Conservation (phyloP, 2,888 invertebrate genomes). For the Limnephilus marmoratus region DNA sequence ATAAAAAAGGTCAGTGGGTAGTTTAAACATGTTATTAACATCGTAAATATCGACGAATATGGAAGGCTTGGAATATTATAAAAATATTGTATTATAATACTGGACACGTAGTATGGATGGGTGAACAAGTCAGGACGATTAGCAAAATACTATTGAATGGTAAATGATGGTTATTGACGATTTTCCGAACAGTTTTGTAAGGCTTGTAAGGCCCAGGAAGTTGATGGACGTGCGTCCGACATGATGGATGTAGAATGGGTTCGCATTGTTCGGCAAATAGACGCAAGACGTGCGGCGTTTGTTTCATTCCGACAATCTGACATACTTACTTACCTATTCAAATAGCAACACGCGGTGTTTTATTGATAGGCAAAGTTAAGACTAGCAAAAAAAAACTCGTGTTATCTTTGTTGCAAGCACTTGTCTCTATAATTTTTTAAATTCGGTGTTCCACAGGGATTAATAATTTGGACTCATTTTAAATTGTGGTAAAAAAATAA, state of each 20-base stretch:
- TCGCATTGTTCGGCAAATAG: neutral
- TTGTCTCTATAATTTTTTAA: neutral
- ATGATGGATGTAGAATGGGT: neutral
- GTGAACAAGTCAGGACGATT: neutral
- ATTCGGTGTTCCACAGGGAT: neutral
- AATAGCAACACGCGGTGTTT: neutral
- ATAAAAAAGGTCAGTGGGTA: neutral
- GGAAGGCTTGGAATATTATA: neutral
- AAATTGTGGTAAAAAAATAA: neutral
- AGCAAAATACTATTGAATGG: neutral
- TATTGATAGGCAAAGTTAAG: neutral
- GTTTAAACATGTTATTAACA: neutral
- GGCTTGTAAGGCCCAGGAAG: neutral
- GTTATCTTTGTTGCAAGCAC: neutral
- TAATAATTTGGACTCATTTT: neutral
- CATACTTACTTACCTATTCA: neutral
- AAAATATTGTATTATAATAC: neutral
- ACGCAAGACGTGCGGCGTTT: neutral
- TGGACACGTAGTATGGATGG: neutral
- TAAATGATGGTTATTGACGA: neutral
- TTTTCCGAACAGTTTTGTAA: neutral
- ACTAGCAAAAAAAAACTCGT: neutral
- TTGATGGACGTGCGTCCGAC: neutral
- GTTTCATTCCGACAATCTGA: neutral
- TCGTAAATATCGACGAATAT: neutral